Base-by-base conservation (phyloP, 2,113 vertebrate genomes). In the Daboia siamensis region DNA sequence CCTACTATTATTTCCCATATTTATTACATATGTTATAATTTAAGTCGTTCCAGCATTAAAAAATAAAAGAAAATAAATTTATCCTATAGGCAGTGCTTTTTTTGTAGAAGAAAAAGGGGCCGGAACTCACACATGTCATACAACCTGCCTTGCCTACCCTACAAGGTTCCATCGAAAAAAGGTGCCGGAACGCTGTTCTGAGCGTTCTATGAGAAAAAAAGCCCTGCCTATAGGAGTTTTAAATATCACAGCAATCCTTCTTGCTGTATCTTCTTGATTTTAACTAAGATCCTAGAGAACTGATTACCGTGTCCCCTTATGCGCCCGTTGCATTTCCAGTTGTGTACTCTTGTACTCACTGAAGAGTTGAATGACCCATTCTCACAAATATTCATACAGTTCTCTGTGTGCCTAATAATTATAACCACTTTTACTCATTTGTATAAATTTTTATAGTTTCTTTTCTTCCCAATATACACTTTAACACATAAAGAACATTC, bases 401-500 rank as follows among this genome's bases (percentile, higher is more conserved):
- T 56, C 93, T 3, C 12, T 85, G 20, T 88, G 91, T 80, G 86
- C 61, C 95, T 95, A 55, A 94, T 86, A 93, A 51, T n/a, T 94
- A 92, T 80, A 80, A 69, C 57, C 91, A 93, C 89, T 69, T 94
- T 74, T 91, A 87, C 93, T 94, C 88, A 93, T 94, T 84, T 80
- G 44, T 86, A 0, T 13, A 59, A 91, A 39, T 88, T 89, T n/a
- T 88, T 64, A 13, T 87, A 86, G 61, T 61, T 52, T 61, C 51
- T 80, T 44, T 87, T 93, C 88, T 94, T 90, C 64, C 29, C 88
- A 93, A 92, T 69, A 87, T 94, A 90, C 69, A 91, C 91, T 92
- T 96, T 96, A 94, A 95, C 94, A 92, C n/a, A 46, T 93, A 85
- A 59, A 86, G 54, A 93, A 69, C 54, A 88, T 95, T 90, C 91